Percentiles rank a stretch among this genome's conserved stretches.
These are phyloP conservation scores for Periphyllus acericola DNA, from an alignment of 2,888 invertebrate genomes.

Conservation along the genomic window DNA sequence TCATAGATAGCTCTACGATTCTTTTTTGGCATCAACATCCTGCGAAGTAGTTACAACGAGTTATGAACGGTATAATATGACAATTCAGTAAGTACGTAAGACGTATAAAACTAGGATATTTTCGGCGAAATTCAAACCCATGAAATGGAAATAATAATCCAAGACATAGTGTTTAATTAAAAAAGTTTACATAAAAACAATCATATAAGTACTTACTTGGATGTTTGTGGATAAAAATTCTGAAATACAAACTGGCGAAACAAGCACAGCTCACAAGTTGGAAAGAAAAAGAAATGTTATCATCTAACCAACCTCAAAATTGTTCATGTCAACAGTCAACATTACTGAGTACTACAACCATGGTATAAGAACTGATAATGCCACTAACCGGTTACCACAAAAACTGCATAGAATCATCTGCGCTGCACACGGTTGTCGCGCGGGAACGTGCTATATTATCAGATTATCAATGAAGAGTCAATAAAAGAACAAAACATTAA, in stretches of 20 bases:
- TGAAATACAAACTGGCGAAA: neutral
- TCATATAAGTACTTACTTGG: constrained; percentile 45
- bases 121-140: neutral
- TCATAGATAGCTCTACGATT: constrained; percentile 97
- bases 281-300: constrained; percentile 41
- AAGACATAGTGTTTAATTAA: neutral
- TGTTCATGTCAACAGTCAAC: constrained; percentile 27
- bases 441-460: neutral
- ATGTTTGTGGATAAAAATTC: constrained; percentile 51
- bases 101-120: neutral
- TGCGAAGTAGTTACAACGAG: constrained; percentile 68
- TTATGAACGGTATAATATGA: neutral
- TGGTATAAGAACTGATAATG: neutral
- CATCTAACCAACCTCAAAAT: constrained; percentile 38
- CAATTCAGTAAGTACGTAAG: neutral
- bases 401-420: neutral
- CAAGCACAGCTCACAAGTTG: neutral
- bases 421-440: neutral
- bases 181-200: neutral
- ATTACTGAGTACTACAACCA: neutral
- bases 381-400: neutral
- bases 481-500: too few species aligned
- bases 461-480: too few species aligned
- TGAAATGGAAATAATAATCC: neutral
- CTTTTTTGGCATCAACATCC: constrained; percentile 99